Percentiles rank a stretch among this genome's conserved stretches.
These are phyloP conservation scores for Acanthosepion lycidas DNA, from an alignment of 2,888 invertebrate genomes.

Conservation along the genomic window DNA sequence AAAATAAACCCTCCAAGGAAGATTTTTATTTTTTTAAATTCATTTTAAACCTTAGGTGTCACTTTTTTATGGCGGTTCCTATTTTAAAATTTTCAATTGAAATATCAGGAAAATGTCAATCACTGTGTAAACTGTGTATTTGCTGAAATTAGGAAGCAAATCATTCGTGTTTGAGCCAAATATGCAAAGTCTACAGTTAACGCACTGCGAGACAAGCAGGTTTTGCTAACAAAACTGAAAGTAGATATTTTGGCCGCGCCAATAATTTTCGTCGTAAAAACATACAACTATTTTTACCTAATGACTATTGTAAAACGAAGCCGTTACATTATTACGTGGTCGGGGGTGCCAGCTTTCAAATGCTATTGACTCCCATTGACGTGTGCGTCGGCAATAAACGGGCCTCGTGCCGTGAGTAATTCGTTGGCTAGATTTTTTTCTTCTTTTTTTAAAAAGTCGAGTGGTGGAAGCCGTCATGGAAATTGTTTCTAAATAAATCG, in stretches of 20 bases:
- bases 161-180: no score
- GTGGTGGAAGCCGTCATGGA: no score
- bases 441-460: not conserved
- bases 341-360: not conserved
- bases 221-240: not conserved
- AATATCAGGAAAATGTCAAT: no score
- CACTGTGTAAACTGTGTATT: no score
- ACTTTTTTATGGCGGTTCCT: no score
- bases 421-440: not conserved
- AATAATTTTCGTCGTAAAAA: not conserved
- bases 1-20: no score
- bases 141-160: no score
- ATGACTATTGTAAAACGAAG: not conserved
- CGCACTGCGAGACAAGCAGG: no score
- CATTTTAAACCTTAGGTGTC: no score
- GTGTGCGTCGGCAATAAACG: not conserved
- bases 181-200: no score
- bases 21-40: no score
- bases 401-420: not conserved
- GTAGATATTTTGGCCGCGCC: not conserved
- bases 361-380: not conserved
- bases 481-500: not conserved
- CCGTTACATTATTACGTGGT: not conserved
- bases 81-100: no score
- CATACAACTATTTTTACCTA: not conserved